phyloP scores from a whole-genome alignment of 2,113 vertebrate genomes.

The Microcebus tavaratra region DNA sequence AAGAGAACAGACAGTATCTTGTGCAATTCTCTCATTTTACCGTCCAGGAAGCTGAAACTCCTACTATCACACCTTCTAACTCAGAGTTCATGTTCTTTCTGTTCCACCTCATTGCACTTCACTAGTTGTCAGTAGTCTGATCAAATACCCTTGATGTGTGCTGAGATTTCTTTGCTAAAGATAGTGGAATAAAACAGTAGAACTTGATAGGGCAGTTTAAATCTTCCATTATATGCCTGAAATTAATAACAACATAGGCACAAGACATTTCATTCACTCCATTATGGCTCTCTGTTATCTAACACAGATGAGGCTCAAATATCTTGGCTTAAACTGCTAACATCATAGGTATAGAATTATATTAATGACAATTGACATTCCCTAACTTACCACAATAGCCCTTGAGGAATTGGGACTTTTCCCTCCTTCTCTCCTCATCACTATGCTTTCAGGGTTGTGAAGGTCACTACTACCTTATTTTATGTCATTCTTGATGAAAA shows the following conservation, averaged over 20 bases:
- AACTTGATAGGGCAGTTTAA: background rate
- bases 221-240: background rate
- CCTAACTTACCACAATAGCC: background rate
- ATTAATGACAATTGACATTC: background rate
- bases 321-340: background rate
- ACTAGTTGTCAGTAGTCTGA: background rate
- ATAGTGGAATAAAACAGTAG: background rate
- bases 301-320: background rate
- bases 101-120: background rate
- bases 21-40: background rate
- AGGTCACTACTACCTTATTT: background rate
- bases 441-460: background rate
- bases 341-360: background rate
- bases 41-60: background rate
- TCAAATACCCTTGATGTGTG: background rate
- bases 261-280: background rate
- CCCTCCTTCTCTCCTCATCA: background rate
- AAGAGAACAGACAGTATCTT: background rate
- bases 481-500: background rate
- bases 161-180: background rate
- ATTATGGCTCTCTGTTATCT: background rate
- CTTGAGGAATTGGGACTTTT: background rate
- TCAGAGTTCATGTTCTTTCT: background rate
- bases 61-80: background rate
- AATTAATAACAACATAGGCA: background rate